phyloP scores from a whole-genome alignment of 2,113 vertebrate genomes.

The Nycticebus coucang region DNA sequence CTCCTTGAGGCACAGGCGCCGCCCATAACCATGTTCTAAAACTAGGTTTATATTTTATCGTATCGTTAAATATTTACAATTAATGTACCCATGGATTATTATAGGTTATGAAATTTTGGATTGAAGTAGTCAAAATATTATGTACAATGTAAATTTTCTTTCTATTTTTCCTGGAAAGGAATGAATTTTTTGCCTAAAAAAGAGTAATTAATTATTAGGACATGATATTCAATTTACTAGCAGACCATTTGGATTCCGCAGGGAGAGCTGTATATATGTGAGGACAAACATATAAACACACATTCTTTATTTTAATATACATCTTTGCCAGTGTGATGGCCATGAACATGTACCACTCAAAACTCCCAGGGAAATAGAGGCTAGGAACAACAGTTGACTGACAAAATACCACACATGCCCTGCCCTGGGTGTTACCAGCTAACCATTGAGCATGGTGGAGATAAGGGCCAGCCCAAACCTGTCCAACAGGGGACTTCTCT shows the following conservation, averaged over 20 bases:
- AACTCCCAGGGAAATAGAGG: background rate
- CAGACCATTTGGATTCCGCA: background rate
- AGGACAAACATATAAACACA: background rate
- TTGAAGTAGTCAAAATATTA: constrained; percentile 11
- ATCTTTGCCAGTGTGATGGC: background rate
- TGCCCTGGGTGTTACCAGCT: background rate
- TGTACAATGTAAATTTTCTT: background rate
- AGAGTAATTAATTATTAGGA: constrained; percentile 10
- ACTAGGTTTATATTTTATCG: constrained; percentile 66
- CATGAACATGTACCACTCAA: background rate
- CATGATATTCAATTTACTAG: background rate
- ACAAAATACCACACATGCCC: background rate
- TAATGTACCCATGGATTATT: constrained; percentile 49
- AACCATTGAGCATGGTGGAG: background rate
- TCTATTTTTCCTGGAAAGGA: background rate
- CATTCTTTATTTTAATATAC: background rate
- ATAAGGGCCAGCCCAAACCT: background rate
- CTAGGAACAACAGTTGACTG: background rate
- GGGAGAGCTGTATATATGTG: background rate
- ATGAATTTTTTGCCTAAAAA: background rate
- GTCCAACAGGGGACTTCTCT: background rate
- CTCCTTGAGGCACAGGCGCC: no score
- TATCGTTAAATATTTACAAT: constrained; percentile 42
- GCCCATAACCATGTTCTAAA: constrained; percentile 55
- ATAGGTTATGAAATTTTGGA: constrained; percentile 50